Conservation (phyloP, 2,113 vertebrate species). For the Mastomys natalensis region DNA sequence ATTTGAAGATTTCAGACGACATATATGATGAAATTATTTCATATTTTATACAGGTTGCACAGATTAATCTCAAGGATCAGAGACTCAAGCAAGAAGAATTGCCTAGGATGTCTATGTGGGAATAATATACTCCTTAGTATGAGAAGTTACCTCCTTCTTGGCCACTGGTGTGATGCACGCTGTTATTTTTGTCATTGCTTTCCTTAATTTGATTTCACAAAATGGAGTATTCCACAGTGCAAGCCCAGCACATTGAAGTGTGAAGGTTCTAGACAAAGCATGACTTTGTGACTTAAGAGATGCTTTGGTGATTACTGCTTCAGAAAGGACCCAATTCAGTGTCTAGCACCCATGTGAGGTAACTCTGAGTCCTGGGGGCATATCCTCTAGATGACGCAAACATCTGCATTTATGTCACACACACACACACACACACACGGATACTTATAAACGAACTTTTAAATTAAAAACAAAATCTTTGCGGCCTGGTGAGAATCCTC, state of each 20-base stretch:
- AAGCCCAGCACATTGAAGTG: neutral
- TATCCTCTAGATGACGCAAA: neutral
- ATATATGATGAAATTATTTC: neutral
- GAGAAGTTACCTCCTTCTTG: neutral
- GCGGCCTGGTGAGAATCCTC: rapidly evolving
- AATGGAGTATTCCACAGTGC: neutral
- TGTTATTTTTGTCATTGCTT: neutral
- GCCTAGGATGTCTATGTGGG: neutral
- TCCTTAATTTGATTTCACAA: conserved; percentile 9
- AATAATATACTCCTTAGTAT: neutral
- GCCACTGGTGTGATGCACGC: neutral
- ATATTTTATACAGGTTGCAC: neutral
- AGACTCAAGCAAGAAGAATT: neutral
- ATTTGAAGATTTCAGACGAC: conserved; percentile 18
- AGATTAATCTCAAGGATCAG: neutral
- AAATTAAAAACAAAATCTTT: neutral
- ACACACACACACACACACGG: neutral
- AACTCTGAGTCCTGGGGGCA: neutral
- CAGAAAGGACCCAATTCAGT: neutral
- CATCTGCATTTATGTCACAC: neutral
- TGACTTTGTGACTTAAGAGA: neutral
- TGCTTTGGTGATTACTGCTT: neutral
- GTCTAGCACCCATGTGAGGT: neutral
- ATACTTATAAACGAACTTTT: too few relatives aligned
- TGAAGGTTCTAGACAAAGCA: neutral